A percentile compares a stretch with the other conserved stretches of the same genome.
phyloP scores from a whole-genome alignment of 2,797 vertebrate species.

The Erithacus rubecula region DNA sequence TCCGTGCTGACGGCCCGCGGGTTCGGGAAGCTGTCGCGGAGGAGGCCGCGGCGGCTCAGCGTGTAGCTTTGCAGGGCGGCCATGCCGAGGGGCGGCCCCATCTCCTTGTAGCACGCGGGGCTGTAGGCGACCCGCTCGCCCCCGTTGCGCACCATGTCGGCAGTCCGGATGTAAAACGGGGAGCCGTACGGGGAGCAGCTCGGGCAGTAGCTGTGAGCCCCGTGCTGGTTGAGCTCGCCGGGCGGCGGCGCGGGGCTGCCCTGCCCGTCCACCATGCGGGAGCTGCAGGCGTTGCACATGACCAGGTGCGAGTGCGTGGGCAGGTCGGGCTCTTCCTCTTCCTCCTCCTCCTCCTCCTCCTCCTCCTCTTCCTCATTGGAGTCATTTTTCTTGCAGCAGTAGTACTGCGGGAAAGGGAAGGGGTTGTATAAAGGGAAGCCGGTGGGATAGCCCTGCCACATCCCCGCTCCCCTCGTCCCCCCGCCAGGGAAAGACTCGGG shows the following conservation, averaged over 20 bases:
- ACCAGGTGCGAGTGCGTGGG: slow-evolving; percentile 79
- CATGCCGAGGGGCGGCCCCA: slow-evolving; percentile 81
- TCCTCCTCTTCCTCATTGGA: slow-evolving; percentile 81
- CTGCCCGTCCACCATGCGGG: slow-evolving; percentile 78
- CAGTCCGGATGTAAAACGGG: slow-evolving; percentile 89
- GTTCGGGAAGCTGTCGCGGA: slow-evolving; percentile 84
- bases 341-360: slow-evolving; percentile 77
- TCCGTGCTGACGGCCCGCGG: slow-evolving; percentile 92
- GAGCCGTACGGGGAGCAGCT: slow-evolving; percentile 88
- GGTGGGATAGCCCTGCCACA: not conserved
- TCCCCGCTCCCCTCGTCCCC: not conserved
- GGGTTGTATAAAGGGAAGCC: not conserved
- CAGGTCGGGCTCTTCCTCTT: slow-evolving; percentile 78
- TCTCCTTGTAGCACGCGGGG: slow-evolving; percentile 86
- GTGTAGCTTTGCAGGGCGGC: slow-evolving; percentile 80
- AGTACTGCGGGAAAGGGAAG: slow-evolving; percentile 80
- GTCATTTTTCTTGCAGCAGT: slow-evolving; percentile 96
- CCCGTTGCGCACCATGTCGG: slow-evolving; percentile 88
- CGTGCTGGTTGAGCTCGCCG: slow-evolving; percentile 71
- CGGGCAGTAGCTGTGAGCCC: slow-evolving; percentile 80
- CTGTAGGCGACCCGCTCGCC: slow-evolving; percentile 85
- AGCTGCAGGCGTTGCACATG: slow-evolving; percentile 88
- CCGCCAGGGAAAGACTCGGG: not conserved
- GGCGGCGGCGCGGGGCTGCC: slow-evolving; percentile 66
- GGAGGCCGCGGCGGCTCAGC: slow-evolving; percentile 79